These are phyloP conservation scores for Tenthredo mesomela DNA, from an alignment of 2,888 invertebrate species.

Conservation along the genomic window DNA sequence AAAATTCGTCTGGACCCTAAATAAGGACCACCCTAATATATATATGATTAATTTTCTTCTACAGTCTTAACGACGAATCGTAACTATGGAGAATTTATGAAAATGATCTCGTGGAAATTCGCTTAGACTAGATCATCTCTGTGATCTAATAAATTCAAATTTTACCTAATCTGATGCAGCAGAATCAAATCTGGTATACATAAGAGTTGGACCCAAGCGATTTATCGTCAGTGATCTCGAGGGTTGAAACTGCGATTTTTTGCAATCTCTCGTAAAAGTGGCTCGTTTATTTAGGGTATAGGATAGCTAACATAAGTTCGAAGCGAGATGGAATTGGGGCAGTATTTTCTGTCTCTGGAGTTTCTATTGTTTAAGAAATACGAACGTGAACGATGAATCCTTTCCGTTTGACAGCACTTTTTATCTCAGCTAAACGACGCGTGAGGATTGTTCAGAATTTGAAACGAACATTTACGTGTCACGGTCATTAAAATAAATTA, in stretches of 20 bases:
- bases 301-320: not conserved
- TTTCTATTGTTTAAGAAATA: constrained; percentile 26
- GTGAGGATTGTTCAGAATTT: not conserved
- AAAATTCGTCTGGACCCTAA: no score
- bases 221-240: not conserved
- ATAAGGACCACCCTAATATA: no score
- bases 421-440: constrained; percentile 12
- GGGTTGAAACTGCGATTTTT: not conserved
- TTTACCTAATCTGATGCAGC: not conserved
- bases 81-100: not conserved
- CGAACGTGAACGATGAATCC: not conserved
- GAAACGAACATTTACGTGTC: not conserved
- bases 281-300: not conserved
- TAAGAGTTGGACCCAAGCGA: not conserved
- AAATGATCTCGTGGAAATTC: no score
- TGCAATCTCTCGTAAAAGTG: not conserved
- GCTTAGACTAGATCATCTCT: no score
- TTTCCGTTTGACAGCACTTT: not conserved
- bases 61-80: no score
- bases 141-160: no score
- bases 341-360: not conserved
- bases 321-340: constrained; percentile 4
- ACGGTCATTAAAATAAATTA: constrained; percentile 22
- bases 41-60: no score
- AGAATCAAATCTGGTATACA: not conserved